Evolutionary conservation across 2,888 invertebrate species (phyloP).

Genomic region (Lagria hirta): DNA sequence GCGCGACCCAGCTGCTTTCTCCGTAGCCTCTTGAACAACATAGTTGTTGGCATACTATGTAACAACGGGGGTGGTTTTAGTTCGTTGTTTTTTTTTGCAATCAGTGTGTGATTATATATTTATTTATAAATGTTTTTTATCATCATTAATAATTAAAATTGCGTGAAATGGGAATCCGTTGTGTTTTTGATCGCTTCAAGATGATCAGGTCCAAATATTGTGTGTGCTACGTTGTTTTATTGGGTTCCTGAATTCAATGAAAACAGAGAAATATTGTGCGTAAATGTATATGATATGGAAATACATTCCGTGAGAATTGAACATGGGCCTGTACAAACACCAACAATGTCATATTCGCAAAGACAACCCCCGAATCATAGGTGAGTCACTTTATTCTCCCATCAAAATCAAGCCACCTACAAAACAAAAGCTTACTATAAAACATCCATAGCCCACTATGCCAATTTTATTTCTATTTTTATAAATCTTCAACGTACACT

Average conservation of each 20-base stretch:
- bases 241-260: constrained; percentile 21
- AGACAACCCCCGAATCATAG: constrained; percentile 53
- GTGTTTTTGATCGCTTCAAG: no score
- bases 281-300: constrained; percentile 53
- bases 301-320: constrained; percentile 55
- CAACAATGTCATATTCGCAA: constrained; percentile 55
- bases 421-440: no score
- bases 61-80: constrained; percentile 22
- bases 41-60: constrained; percentile 14
- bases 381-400: constrained; percentile 37
- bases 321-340: constrained; percentile 54
- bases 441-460: no score
- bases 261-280: constrained; percentile 36
- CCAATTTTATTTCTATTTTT: no score
- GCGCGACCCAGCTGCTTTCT: constrained; percentile 21
- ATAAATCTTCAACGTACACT: no score
- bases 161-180: constrained; percentile 8
- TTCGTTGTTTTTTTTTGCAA: constrained; percentile 7
- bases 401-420: no score
- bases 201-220: constrained; percentile 10
- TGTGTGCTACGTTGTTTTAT: constrained; percentile 18
- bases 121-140: constrained; percentile 3
- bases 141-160: constrained; percentile 6
- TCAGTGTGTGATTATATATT: constrained; percentile 6
- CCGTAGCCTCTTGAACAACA: constrained; percentile 24